Conservation (phyloP, 2,113 vertebrate genomes). For the Myrmecophaga tridactyla region DNA sequence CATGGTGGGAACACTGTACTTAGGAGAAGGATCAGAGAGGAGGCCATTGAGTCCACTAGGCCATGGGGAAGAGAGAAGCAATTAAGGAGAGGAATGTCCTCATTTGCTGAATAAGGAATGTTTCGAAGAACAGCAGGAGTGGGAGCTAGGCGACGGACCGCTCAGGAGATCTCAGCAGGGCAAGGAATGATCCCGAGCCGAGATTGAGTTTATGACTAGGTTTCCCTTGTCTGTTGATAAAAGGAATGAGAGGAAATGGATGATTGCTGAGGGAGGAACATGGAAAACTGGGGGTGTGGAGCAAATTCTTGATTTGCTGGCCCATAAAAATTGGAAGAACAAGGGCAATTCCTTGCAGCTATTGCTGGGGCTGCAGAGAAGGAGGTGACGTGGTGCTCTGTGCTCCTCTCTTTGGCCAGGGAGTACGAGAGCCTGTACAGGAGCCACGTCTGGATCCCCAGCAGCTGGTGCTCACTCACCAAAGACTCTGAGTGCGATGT, state of each 20-base stretch:
- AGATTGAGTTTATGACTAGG: neutral
- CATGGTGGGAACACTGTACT: neutral
- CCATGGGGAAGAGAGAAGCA: neutral
- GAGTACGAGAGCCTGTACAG: conserved; percentile 80
- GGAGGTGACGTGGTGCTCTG: neutral
- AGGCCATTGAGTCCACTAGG: neutral
- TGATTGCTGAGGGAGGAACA: neutral
- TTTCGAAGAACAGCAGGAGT: neutral
- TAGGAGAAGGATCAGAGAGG: neutral
- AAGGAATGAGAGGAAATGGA: neutral
- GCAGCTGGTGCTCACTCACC: conserved; percentile 69
- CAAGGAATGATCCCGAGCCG: neutral
- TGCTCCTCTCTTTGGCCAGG: conserved; percentile 59
- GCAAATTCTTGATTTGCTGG: neutral
- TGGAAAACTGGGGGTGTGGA: neutral
- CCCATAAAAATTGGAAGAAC: neutral
- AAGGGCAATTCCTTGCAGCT: neutral
- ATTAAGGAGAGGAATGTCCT: neutral
- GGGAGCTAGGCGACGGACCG: neutral
- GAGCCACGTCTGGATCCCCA: conserved; percentile 81
- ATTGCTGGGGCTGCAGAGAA: neutral
- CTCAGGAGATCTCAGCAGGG: neutral
- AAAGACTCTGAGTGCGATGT: conserved; percentile 73
- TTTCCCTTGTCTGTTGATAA: neutral
- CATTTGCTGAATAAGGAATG: neutral